Evolutionary conservation across 2,113 vertebrate species (phyloP).

Genomic region (Poeciliopsis turrubarensis): DNA sequence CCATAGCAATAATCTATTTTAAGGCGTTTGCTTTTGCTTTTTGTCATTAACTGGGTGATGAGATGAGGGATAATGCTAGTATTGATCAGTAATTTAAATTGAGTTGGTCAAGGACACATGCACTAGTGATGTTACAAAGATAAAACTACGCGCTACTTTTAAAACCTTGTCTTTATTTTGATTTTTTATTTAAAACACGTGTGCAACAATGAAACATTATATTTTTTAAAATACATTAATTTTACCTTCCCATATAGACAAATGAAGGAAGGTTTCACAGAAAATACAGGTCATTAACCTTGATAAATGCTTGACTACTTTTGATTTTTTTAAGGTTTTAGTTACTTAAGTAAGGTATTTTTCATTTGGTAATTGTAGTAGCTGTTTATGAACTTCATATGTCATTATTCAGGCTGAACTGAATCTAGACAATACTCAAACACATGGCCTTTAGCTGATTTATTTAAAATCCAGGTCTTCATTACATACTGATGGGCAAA

Average conservation of each 20-base stretch:
- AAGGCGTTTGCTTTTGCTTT: too few species aligned
- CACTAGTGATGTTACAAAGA: not conserved
- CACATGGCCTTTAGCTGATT: not conserved
- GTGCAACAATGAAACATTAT: not conserved
- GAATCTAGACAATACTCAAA: not conserved
- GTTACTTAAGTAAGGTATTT: too few species aligned
- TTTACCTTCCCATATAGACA: not conserved
- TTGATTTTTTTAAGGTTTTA: too few species aligned
- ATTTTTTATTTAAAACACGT: not conserved
- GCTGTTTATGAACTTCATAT: conserved; percentile 49
- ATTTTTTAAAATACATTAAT: not conserved
- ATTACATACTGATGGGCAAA: too few species aligned
- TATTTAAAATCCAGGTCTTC: not conserved
- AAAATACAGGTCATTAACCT: too few species aligned
- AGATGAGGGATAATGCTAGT: too few species aligned
- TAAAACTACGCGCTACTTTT: not conserved
- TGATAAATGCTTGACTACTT: too few species aligned
- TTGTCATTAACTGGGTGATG: too few species aligned
- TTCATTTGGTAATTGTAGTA: conserved; percentile 39
- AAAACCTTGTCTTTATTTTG: not conserved
- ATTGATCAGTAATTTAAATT: too few species aligned
- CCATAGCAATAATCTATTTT: too few species aligned
- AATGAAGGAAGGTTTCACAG: too few species aligned
- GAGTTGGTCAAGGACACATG: not conserved
- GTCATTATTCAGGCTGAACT: conserved; percentile 42